phyloP scores from a whole-genome alignment of 2,888 invertebrate species.

The Vanessa cardui region DNA sequence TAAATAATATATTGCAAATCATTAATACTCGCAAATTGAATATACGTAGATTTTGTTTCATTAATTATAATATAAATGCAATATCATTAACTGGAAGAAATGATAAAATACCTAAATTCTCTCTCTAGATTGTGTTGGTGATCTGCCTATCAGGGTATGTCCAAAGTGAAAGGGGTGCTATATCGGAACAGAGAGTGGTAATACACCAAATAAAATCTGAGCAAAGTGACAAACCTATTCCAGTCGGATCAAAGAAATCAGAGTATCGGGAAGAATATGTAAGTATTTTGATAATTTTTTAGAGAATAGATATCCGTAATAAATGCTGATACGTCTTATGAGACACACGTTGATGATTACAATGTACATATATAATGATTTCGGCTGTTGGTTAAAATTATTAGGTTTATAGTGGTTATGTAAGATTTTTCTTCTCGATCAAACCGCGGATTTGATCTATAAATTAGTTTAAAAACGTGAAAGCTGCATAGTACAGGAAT shows the following conservation, averaged over 20 bases:
- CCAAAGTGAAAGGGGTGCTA: constrained; percentile 35
- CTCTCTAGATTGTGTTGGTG: constrained; percentile 34
- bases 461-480: too few species aligned
- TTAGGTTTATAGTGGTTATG: background rate
- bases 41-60: background rate
- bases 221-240: constrained; percentile 1
- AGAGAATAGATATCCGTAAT: too few species aligned
- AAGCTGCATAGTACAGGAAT: too few species aligned
- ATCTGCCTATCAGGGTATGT: constrained; percentile 33
- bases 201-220: constrained; percentile 33
- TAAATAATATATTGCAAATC: constrained; percentile 7
- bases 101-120: background rate
- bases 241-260: constrained; percentile 26
- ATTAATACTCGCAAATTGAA: background rate
- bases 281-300: constrained; percentile 18
- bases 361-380: background rate
- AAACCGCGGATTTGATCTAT: too few species aligned
- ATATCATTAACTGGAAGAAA: background rate
- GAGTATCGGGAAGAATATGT: constrained; percentile 40
- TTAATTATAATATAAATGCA: background rate
- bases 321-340: too few species aligned
- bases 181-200: constrained; percentile 38
- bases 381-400: background rate
- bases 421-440: too few species aligned
- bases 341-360: background rate